Conservation (phyloP, 1,140 invertebrate genomes). For the Musca domestica region DNA sequence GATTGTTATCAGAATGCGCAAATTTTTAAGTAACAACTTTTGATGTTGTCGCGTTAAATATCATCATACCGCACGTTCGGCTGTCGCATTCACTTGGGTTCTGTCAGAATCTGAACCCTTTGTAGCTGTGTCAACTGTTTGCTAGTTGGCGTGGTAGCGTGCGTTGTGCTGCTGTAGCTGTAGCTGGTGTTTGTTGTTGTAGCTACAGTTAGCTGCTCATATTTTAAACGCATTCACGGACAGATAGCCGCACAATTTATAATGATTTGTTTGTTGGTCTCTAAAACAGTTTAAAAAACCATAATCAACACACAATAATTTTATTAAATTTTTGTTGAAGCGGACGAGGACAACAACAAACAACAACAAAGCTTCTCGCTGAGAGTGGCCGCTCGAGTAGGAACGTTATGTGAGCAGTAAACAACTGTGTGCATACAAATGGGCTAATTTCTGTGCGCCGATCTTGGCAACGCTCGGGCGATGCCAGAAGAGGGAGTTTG, state of each 20-base stretch:
- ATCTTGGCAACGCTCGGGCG: too few relatives aligned
- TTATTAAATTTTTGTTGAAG: neutral
- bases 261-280: conserved; percentile 15
- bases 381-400: too few relatives aligned
- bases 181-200: too few relatives aligned
- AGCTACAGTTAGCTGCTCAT: neutral
- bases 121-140: too few relatives aligned
- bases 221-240: neutral
- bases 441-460: conserved; percentile 4
- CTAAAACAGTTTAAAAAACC: conserved; percentile 21
- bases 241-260: neutral
- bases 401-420: conserved; percentile 5
- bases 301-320: conserved; percentile 22
- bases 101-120: too few relatives aligned
- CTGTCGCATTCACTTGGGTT: too few relatives aligned
- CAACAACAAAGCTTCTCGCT: neutral
- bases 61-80: conserved; percentile 19
- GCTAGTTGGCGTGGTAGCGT: too few relatives aligned
- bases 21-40: conserved; percentile 21
- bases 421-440: conserved; percentile 14
- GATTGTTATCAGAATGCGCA: conserved; percentile 18
- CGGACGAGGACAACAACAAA: neutral
- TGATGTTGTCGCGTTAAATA: conserved; percentile 14
- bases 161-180: too few relatives aligned
- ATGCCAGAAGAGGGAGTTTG: neutral